Conservation (phyloP, 2,797 vertebrate species). For the Dipus sagitta region DNA sequence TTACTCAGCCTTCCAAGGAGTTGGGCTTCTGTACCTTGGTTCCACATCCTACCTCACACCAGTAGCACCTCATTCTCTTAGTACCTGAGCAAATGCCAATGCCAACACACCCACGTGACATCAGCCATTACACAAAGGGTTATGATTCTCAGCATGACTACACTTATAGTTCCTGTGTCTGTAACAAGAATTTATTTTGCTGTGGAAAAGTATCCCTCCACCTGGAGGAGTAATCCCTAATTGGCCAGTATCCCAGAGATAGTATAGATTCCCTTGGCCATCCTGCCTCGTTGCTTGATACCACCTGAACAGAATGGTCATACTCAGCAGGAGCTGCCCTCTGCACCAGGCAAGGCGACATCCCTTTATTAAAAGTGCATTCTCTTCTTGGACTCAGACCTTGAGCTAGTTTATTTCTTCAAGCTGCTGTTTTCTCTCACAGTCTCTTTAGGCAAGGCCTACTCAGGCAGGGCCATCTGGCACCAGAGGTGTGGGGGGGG, state of each 20-base stretch:
- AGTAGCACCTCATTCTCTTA: background rate
- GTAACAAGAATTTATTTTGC: background rate
- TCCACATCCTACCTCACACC: background rate
- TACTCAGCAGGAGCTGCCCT: background rate
- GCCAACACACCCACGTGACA: background rate
- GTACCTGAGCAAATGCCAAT: background rate
- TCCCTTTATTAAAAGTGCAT: background rate
- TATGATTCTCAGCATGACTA: constrained; percentile 26
- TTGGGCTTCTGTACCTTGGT: background rate
- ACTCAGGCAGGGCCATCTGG: background rate
- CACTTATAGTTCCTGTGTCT: background rate
- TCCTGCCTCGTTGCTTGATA: background rate
- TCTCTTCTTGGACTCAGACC: background rate
- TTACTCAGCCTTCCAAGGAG: background rate
- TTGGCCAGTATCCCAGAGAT: background rate
- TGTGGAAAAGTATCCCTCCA: background rate
- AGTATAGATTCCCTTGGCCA: background rate
- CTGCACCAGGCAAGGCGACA: background rate
- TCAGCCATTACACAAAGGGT: constrained; percentile 27
- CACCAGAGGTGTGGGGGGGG: background rate
- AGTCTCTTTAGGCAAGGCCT: background rate
- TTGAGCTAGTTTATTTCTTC: background rate
- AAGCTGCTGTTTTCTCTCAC: background rate
- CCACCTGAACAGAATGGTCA: background rate
- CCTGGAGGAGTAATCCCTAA: background rate